Percentiles rank a stretch among this genome's conserved stretches.
phyloP scores from a whole-genome alignment of 2,797 vertebrate genomes.

The Pteronotus mesoamericanus region DNA sequence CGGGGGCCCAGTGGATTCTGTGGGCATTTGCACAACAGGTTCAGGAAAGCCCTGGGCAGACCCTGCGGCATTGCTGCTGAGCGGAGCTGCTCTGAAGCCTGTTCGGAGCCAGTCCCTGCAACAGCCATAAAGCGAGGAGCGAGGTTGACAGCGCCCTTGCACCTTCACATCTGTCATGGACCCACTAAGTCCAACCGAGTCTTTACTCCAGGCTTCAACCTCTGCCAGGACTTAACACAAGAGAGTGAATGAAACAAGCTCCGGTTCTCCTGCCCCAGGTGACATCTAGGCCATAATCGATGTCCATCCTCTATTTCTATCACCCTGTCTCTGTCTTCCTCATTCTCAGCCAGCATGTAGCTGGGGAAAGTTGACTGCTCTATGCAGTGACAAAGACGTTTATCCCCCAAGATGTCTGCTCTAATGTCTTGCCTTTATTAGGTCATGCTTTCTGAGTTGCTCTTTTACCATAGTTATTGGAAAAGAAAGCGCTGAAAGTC shows the following conservation, averaged over 20 bases:
- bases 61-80: neutral
- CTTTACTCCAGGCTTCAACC: neutral
- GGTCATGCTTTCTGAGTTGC: neutral
- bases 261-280: neutral
- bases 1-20: neutral
- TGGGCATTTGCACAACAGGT: neutral
- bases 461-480: neutral
- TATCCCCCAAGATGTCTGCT: neutral
- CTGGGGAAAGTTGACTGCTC: neutral
- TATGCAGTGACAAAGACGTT: neutral
- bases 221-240: neutral
- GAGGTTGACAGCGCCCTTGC: neutral
- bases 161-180: neutral
- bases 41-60: neutral
- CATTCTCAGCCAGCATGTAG: neutral
- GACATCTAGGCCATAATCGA: neutral
- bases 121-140: neutral
- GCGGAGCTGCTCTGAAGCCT: neutral
- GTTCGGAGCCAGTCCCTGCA: neutral
- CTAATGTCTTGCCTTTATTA: neutral
- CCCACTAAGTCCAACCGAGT: neutral
- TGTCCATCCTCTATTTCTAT: neutral
- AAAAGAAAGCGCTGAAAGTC: neutral
- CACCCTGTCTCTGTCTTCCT: neutral
- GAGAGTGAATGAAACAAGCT: neutral